Conservation (phyloP, 2,888 invertebrate species). For the Coleophora flavipennella region DNA sequence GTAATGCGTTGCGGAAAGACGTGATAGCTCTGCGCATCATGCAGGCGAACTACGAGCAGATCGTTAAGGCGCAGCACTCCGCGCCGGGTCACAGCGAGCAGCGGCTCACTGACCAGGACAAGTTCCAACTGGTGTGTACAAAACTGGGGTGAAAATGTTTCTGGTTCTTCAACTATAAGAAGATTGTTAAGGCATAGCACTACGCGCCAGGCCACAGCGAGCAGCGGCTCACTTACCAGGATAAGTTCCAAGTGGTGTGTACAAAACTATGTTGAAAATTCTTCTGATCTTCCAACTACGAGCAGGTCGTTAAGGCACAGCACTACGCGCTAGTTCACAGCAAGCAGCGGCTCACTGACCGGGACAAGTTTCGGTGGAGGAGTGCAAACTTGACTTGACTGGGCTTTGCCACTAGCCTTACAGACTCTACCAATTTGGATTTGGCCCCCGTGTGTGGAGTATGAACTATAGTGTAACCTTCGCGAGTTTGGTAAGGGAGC, state of each 20-base stretch:
- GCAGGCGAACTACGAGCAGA: slow-evolving; percentile 96
- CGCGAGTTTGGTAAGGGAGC: too few relatives aligned
- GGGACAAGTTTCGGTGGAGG: slow-evolving; percentile 97
- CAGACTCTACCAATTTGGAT: too few relatives aligned
- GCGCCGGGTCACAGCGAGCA: slow-evolving; percentile 91
- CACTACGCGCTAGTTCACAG: slow-evolving; percentile 91
- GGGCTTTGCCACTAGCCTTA: too few relatives aligned
- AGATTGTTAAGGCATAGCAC: slow-evolving; percentile 84
- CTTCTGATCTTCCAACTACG: too few relatives aligned
- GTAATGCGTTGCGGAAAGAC: slow-evolving; percentile 90
- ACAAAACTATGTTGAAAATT: background rate
- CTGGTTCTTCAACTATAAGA: too few relatives aligned
- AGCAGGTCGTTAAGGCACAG: slow-evolving; percentile 78
- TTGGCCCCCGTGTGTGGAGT: too few relatives aligned
- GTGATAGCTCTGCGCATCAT: slow-evolving; percentile 94
- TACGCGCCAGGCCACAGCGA: slow-evolving; percentile 91
- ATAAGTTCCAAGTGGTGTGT: slow-evolving; percentile 95
- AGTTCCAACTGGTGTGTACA: slow-evolving; percentile 90
- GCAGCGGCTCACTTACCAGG: slow-evolving; percentile 92
- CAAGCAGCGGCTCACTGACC: slow-evolving; percentile 92
- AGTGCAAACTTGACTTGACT: too few relatives aligned
- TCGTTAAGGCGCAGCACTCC: slow-evolving; percentile 95
- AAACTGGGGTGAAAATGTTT: background rate
- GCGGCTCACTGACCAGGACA: slow-evolving; percentile 93
- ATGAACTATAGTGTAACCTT: too few relatives aligned